Evolutionary conservation across 1,140 invertebrate species (phyloP), one percentile per base, ranked within the genome.

Genomic region (Musca vetustissima): DNA sequence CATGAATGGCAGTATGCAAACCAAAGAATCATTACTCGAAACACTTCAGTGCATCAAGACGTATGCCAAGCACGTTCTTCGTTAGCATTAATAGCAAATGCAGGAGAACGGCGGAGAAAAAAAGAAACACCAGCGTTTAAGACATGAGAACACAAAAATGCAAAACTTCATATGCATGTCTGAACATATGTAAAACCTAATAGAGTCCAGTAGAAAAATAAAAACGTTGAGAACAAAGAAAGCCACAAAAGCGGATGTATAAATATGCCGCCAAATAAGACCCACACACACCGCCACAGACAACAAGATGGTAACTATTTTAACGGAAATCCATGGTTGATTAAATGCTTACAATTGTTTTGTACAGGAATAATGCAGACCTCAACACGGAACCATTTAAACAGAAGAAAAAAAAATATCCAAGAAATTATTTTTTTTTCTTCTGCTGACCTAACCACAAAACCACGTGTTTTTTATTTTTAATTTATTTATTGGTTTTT

Each of bases 251-350:
- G 36, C 49, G 49, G 49, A 52, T 52, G 49, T 52, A 19, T 52
- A 52, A 43, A 43, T 43, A 43, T 43, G 36, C 36, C 36, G 36
- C 36, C 36, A 43, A 43, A 43, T 43, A 43, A 43, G 36, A 43
- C 36, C 6, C 6, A 9, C 6, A 43, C 6, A 43, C 6, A 43
- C 11, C 6, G 6, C 6, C 36, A 43, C 6, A 11, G 36, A 43
- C 6, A 22, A 52, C 3, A 52, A 19, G 49, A 57, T 59, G 55
- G 13, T 25, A 59, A 59, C 55, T 59, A 59, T 28, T 59, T 59
- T 59, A 59, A 59, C 55, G 55, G 55, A 59, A 59, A 59, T 59
- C 15, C 55, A 59, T 59, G 15, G 28, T 59, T 32, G 55, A 59
- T 43, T 43, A 43, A 43, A 43, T 43, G 6, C 36, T 43, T 9